Evolutionary conservation across 2,888 invertebrate species (phyloP).

Genomic region (Sarcophaga rosellei): DNA sequence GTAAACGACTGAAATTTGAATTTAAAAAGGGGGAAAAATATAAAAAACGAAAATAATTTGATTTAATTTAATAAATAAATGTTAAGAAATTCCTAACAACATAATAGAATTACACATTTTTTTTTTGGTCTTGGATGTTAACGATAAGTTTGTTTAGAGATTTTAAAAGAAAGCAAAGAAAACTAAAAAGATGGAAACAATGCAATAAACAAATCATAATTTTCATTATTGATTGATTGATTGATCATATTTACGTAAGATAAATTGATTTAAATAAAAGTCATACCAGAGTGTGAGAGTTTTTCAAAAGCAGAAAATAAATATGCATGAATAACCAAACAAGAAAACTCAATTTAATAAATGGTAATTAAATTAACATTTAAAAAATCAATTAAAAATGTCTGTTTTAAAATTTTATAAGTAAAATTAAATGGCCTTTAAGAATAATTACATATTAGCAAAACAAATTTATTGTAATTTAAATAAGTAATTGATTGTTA

Average conservation of each 20-base stretch:
- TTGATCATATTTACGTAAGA: neutral
- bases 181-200: too few species aligned
- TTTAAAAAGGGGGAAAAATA: conserved; percentile 75
- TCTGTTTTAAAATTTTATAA: too few species aligned
- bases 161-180: neutral
- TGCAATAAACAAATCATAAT: neutral
- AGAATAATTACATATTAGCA: too few species aligned
- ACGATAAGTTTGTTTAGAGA: neutral
- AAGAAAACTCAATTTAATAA: too few species aligned
- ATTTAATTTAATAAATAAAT: neutral
- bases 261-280: neutral
- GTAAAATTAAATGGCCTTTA: too few species aligned
- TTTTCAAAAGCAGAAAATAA: too few species aligned
- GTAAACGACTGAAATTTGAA: conserved; percentile 86
- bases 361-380: too few species aligned
- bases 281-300: neutral
- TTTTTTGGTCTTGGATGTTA: neutral
- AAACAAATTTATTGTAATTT: too few species aligned
- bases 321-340: too few species aligned
- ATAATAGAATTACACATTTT: too few species aligned
- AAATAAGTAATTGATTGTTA: too few species aligned
- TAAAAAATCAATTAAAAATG: too few species aligned
- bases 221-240: neutral
- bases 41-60: neutral
- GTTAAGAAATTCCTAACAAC: neutral